Conservation (phyloP, 2,797 vertebrate genomes). For the Anas flavirostris region DNA sequence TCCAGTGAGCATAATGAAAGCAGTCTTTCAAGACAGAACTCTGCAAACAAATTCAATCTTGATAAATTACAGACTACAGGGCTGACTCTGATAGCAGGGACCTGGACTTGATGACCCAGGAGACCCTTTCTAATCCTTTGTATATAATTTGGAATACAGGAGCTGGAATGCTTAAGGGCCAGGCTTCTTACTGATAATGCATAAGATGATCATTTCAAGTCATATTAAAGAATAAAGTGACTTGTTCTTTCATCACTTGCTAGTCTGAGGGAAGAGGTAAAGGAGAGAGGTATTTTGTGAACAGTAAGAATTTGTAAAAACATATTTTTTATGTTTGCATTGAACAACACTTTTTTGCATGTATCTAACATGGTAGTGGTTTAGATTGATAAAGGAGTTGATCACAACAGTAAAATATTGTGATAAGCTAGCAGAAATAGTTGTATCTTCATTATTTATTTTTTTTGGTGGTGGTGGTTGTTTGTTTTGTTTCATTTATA, state of each 20-base stretch:
- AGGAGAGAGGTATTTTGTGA: not conserved
- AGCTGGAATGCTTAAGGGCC: not conserved
- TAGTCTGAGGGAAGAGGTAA: not conserved
- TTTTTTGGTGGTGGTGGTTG: too few species aligned
- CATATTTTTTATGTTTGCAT: not conserved
- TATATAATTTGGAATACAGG: not conserved
- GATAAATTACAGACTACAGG: not conserved
- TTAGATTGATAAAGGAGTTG: not conserved
- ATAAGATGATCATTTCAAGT: not conserved
- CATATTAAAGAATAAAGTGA: not conserved
- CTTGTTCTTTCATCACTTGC: not conserved
- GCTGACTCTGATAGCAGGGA: not conserved
- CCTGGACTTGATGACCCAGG: not conserved
- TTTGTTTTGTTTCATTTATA: too few species aligned
- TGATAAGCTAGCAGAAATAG: not conserved
- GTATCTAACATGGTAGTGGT: not conserved
- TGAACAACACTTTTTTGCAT: not conserved
- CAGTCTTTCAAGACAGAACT: not conserved
- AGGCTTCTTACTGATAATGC: not conserved
- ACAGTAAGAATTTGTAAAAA: not conserved
- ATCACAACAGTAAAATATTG: not conserved
- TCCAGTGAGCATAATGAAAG: not conserved
- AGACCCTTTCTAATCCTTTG: not conserved
- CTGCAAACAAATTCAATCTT: not conserved
- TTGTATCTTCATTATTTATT: not conserved